phyloP scores from a whole-genome alignment of 1,140 invertebrate genomes.

The Bombus sylvicola region DNA sequence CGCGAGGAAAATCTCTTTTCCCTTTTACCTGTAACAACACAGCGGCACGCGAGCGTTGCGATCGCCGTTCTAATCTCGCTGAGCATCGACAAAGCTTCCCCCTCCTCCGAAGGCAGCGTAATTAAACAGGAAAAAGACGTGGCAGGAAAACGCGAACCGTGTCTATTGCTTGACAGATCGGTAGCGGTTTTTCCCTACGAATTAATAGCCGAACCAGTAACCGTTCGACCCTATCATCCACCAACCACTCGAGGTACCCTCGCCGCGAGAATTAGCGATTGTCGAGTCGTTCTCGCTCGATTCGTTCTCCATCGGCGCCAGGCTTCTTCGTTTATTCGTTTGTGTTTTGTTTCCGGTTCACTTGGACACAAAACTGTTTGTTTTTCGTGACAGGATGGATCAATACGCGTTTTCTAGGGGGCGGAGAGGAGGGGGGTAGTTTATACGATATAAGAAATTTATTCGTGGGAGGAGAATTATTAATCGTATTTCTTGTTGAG shows the following conservation, averaged over 20 bases:
- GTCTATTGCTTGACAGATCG: background rate
- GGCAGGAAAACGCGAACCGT: background rate
- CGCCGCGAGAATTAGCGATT: constrained; percentile 19
- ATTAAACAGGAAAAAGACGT: background rate
- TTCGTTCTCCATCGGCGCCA: constrained; percentile 12
- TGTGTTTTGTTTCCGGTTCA: background rate
- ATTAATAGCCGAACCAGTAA: constrained; percentile 31
- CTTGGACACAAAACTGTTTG: background rate
- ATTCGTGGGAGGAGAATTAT: background rate
- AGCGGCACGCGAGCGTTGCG: background rate
- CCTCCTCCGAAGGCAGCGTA: background rate
- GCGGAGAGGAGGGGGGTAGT: background rate
- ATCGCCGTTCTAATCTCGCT: constrained; percentile 11
- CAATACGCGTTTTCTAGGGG: background rate
- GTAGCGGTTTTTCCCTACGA: background rate
- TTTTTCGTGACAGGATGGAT: background rate
- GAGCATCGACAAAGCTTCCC: constrained; percentile 4
- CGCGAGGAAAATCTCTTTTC: background rate
- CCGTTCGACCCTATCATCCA: constrained; percentile 6
- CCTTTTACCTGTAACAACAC: background rate
- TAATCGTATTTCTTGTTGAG: background rate
- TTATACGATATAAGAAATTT: background rate
- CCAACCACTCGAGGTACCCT: constrained; percentile 28
- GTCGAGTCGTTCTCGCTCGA: constrained; percentile 32
- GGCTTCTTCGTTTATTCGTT: constrained; percentile 14